These are phyloP conservation scores for Onychorhynchus coronatus DNA, from an alignment of 2,113 vertebrate genomes.

Conservation along the genomic window DNA sequence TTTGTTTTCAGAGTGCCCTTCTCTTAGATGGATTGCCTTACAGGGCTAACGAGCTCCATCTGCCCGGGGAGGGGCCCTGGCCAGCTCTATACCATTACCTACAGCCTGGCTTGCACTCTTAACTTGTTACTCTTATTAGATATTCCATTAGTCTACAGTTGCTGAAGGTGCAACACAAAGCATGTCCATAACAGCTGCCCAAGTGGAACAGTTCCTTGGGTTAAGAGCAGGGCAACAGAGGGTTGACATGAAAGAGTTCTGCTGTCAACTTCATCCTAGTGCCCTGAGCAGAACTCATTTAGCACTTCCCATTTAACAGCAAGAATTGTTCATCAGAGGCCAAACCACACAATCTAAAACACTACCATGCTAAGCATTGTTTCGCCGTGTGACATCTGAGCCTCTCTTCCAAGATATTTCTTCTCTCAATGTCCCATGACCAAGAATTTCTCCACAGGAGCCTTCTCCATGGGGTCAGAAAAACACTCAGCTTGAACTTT, in stretches of 20 bases:
- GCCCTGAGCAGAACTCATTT: neutral
- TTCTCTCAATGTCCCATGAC: neutral
- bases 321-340: neutral
- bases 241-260: neutral
- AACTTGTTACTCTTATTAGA: neutral
- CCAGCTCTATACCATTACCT: neutral
- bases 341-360: conserved; percentile 29
- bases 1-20: no score
- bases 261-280: neutral
- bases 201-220: neutral
- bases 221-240: neutral
- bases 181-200: fast-evolving
- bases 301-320: neutral
- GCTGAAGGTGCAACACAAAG: neutral
- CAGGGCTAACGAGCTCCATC: no score
- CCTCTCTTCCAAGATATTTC: conserved; percentile 11
- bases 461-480: neutral
- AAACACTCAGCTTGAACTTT: neutral
- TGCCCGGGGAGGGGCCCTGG: no score
- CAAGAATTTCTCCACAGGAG: neutral
- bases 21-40: no score
- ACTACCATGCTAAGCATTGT: neutral
- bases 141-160: neutral
- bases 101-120: neutral
- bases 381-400: neutral